Evolutionary conservation across 2,888 invertebrate genomes (phyloP), one percentile per base, ranked within the genome.

Genomic region (Noctua fimbriata): DNA sequence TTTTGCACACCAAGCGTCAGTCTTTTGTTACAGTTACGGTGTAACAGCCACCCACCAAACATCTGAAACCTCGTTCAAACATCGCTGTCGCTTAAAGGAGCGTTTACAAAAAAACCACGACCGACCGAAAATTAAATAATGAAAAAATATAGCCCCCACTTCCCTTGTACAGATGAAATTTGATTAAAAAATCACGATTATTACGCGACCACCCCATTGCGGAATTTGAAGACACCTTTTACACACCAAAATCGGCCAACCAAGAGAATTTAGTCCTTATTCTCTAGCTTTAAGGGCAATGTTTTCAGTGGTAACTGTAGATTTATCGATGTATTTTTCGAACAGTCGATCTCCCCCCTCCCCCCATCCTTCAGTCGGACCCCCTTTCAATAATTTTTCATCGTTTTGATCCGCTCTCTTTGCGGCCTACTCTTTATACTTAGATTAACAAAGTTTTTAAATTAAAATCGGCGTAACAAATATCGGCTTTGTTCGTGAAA

Each of bases 181-280:
- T 97, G 97, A 97, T 97, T 97, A 97, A 97, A 97, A 97, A 97
- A 97, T 97, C 97, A 97, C 97, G 97, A 97, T 97, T 97, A 97
- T 97, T 97, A 96, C 96, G 93, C 91, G 91, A 91, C 94, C 94
- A 89, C 94, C 96, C 95, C 94, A 93, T 92, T 90, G 93, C 91
- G 93, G 93, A 93, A 93, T 92, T 91, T 92, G 93, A 92, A 90
- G 86, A 88, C 86, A 92, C 86, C 88, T 88, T 81, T 82, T 87
- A 71, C 82, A 76, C 87, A 47, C 73, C 69, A 76, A 89, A 83
- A 52, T 12, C 36, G 3, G 28, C 58, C 28, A 67, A 47, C 0
- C 86, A 84, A 44, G 41, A 81, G 7, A 93, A 67, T 84, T 28
- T 86, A 18, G 73, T 78, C 91, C 83, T 76, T 94, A 91, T 82